Percentiles rank a stretch among this genome's conserved stretches.
phyloP scores from a whole-genome alignment of 2,797 vertebrate genomes.

The Pampus argenteus region DNA sequence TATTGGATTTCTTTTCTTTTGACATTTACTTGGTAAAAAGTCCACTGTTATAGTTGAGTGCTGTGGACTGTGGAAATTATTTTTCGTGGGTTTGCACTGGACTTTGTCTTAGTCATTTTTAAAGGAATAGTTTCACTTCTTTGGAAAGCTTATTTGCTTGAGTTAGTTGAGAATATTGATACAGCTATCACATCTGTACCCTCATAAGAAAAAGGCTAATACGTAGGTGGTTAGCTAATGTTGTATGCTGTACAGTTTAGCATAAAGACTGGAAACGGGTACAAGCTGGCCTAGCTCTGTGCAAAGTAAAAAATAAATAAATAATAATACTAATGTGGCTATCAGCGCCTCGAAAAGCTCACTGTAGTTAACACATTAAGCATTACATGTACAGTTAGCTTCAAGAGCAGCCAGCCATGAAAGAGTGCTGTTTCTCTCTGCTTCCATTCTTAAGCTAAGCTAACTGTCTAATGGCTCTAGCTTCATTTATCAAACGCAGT shows the following conservation, averaged over 20 bases:
- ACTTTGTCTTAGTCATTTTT: conserved; percentile 7
- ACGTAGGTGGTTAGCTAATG: too few relatives aligned
- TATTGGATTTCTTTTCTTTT: background rate
- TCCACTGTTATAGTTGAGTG: conserved; percentile 21
- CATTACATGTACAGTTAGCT: too few relatives aligned
- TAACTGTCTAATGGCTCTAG: too few relatives aligned
- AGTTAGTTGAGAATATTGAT: too few relatives aligned
- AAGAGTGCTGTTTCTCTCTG: background rate
- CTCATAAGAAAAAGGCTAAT: too few relatives aligned
- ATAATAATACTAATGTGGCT: background rate
- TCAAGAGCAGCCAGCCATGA: too few relatives aligned
- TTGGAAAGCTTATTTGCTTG: background rate
- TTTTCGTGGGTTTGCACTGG: conserved; percentile 5
- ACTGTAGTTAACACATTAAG: background rate
- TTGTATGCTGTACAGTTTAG: too few relatives aligned
- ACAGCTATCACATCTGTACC: too few relatives aligned
- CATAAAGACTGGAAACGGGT: too few relatives aligned
- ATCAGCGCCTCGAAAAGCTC: background rate
- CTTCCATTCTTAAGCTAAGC: too few relatives aligned
- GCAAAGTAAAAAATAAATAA: too few relatives aligned
- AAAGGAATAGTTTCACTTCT: conserved; percentile 1
- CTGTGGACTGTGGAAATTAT: background rate
- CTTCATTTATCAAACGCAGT: background rate
- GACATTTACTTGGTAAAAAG: conserved; percentile 7
- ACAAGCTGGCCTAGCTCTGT: too few relatives aligned